phyloP scores from a whole-genome alignment of 2,888 invertebrate genomes.

The Notocelia uddmanniana region DNA sequence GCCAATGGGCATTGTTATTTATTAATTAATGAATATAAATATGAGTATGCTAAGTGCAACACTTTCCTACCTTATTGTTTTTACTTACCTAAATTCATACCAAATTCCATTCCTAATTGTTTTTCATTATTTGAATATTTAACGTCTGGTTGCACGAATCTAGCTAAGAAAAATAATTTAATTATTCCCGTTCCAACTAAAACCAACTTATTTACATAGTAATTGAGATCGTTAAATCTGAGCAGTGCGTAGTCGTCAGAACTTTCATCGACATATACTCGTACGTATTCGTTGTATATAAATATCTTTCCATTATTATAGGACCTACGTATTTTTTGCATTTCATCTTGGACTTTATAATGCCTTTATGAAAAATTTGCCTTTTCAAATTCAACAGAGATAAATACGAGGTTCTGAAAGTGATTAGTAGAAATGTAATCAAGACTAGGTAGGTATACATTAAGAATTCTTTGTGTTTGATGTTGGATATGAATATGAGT shows the following conservation, averaged over 20 bases:
- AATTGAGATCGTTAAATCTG: constrained; percentile 16
- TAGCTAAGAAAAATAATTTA: not conserved
- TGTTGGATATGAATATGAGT: constrained; percentile 48
- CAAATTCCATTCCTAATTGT: too few relatives aligned
- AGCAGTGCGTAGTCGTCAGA: constrained; percentile 9
- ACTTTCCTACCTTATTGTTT: too few relatives aligned
- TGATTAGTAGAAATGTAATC: constrained; percentile 26
- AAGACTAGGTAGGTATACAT: constrained; percentile 16
- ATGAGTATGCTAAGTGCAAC: too few relatives aligned
- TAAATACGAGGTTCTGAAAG: constrained; percentile 13
- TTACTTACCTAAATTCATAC: too few relatives aligned
- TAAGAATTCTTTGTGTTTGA: constrained; percentile 43
- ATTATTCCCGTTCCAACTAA: not conserved
- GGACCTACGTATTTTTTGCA: not conserved
- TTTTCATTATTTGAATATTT: not conserved
- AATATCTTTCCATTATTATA: not conserved
- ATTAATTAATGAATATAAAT: too few relatives aligned
- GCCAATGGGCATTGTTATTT: not conserved
- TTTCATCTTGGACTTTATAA: constrained; percentile 1
- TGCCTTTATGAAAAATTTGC: not conserved
- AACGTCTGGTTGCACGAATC: not conserved
- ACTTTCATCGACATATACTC: not conserved
- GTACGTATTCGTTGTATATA: not conserved
- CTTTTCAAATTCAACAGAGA: not conserved
- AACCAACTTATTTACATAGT: constrained; percentile 13